A percentile compares a stretch with the other conserved stretches of the same genome.
Evolutionary conservation across 2,888 invertebrate species (phyloP).

Genomic region (Thecocarcelia acutangulata): DNA sequence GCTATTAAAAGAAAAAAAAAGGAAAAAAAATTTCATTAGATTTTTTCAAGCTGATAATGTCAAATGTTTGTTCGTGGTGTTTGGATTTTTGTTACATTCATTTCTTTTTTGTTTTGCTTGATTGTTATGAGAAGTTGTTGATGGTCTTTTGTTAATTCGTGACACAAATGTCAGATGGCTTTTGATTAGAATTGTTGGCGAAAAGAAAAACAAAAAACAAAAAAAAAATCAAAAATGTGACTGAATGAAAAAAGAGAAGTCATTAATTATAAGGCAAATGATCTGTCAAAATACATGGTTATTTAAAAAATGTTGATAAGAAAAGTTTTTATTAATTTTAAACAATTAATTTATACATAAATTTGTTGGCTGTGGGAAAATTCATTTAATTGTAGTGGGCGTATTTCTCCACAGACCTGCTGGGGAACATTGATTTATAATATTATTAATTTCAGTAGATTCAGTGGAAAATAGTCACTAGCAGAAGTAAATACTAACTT

Average conservation of each 20-base stretch:
- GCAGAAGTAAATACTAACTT: too few relatives aligned
- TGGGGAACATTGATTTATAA: too few relatives aligned
- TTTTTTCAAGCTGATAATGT: conserved; percentile 66
- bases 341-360: not conserved
- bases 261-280: conserved; percentile 60
- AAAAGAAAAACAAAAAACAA: conserved; percentile 12
- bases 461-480: too few relatives aligned
- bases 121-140: conserved; percentile 64
- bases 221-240: conserved; percentile 26
- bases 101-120: conserved; percentile 24
- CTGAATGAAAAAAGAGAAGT: conserved; percentile 33
- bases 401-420: too few relatives aligned
- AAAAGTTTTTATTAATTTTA: too few relatives aligned
- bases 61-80: conserved; percentile 55
- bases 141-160: conserved; percentile 67
- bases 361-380: conserved; percentile 16
- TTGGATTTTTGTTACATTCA: not conserved
- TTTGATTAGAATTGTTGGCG: conserved; percentile 52
- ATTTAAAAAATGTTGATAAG: too few relatives aligned
- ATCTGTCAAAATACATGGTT: conserved; percentile 54
- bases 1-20: conserved; percentile 1
- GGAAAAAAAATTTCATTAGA: conserved; percentile 57
- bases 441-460: too few relatives aligned
- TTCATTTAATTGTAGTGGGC: not conserved
- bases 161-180: conserved; percentile 71